Evolutionary conservation across 2,888 invertebrate species (phyloP).

Genomic region (Patella pellucida): DNA sequence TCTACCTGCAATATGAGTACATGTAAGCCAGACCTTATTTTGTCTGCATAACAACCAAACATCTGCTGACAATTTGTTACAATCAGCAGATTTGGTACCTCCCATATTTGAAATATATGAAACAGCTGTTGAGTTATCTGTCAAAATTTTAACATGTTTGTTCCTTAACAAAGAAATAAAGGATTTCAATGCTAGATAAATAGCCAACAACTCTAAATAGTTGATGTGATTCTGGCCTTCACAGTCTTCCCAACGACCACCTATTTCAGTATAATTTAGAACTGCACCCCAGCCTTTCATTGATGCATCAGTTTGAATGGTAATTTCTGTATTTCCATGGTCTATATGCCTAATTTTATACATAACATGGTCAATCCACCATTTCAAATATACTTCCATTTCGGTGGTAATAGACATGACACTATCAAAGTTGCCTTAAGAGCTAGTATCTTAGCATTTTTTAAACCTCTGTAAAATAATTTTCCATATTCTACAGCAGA

Average conservation of each 20-base stretch:
- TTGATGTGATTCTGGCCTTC: background rate
- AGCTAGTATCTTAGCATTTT: background rate
- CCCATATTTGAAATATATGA: background rate
- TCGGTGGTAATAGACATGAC: background rate
- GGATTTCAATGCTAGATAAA: background rate
- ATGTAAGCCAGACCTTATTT: too few relatives aligned
- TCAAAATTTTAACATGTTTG: background rate
- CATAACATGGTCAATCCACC: background rate
- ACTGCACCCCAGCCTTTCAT: constrained; percentile 1
- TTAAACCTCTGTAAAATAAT: background rate
- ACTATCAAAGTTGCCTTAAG: background rate
- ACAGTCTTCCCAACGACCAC: background rate
- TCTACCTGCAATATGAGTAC: too few relatives aligned
- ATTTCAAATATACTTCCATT: background rate
- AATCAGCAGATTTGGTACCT: too few relatives aligned
- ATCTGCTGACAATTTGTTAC: too few relatives aligned
- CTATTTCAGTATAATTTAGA: background rate
- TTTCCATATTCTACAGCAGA: background rate
- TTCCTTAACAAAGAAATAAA: background rate
- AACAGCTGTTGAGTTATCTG: background rate
- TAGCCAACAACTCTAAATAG: background rate
- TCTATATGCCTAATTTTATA: background rate
- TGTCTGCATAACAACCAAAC: too few relatives aligned
- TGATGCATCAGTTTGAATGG: background rate
- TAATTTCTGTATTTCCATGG: background rate